Conservation (phyloP, 2,113 vertebrate genomes). For the Beaufortia kweichowensis region DNA sequence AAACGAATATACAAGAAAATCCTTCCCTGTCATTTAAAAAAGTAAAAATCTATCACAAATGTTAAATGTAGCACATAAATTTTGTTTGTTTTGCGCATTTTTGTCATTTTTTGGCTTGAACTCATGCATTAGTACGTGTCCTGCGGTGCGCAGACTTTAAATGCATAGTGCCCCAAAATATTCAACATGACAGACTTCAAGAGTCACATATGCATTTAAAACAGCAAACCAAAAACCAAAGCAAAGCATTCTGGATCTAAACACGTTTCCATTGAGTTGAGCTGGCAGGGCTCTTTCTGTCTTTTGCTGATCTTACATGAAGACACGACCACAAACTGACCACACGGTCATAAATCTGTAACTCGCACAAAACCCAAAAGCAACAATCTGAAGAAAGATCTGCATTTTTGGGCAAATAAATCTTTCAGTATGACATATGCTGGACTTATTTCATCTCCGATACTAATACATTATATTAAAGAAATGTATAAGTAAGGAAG, state of each 20-base stretch:
- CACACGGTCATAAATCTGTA: conserved; percentile 1
- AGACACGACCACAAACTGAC: background rate
- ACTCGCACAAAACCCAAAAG: background rate
- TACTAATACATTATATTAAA: too few relatives aligned
- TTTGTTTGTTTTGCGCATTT: conserved; percentile 10
- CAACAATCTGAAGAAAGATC: background rate
- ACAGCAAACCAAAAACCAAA: background rate
- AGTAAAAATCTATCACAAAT: background rate
- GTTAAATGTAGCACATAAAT: conserved; percentile 1
- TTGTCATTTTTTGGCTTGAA: background rate
- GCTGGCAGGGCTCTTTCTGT: background rate
- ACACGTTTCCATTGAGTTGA: background rate
- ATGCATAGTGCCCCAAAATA: background rate
- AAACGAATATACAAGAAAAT: too few relatives aligned
- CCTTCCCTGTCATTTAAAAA: too few relatives aligned
- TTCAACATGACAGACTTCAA: background rate
- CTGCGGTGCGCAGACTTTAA: background rate
- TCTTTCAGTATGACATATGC: background rate
- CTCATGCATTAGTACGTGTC: background rate
- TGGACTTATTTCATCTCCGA: too few relatives aligned
- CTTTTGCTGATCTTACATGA: conserved; percentile 1
- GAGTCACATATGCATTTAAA: background rate
- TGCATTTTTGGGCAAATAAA: background rate
- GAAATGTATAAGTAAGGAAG: too few relatives aligned
- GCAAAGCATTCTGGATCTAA: background rate